Evolutionary conservation across 2,888 invertebrate species (phyloP).

Genomic region (Anoncus sp.): DNA sequence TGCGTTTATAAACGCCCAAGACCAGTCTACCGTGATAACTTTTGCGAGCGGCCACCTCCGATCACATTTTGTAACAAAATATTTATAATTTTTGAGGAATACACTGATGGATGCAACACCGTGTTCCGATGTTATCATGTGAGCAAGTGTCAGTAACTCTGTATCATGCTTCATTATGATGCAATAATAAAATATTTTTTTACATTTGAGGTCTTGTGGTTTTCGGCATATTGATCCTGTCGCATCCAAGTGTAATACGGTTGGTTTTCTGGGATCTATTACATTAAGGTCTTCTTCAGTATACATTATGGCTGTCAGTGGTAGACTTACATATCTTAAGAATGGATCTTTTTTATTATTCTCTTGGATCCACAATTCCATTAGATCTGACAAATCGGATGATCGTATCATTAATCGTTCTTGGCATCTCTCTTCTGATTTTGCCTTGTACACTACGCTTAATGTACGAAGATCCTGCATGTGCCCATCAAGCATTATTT

Average conservation of each 20-base stretch:
- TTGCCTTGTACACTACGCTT: background rate
- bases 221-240: constrained; percentile 53
- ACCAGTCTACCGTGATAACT: background rate
- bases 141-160: constrained; percentile 3
- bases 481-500: constrained; percentile 33
- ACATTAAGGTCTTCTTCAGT: constrained; percentile 25
- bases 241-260: constrained; percentile 58
- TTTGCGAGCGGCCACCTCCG: constrained; percentile 5
- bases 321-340: constrained; percentile 12
- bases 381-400: constrained; percentile 17
- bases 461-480: constrained; percentile 28
- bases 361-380: constrained; percentile 10
- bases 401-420: background rate
- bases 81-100: constrained; percentile 50
- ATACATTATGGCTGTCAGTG: constrained; percentile 34
- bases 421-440: constrained; percentile 26
- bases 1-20: constrained; percentile 3
- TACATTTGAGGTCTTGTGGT: constrained; percentile 44
- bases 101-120: constrained; percentile 39
- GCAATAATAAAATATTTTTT: constrained; percentile 55
- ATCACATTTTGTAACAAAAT: constrained; percentile 27
- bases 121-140: constrained; percentile 57
- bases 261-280: background rate
- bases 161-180: constrained; percentile 14
- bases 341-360: constrained; percentile 27